phyloP scores from a whole-genome alignment of 2,888 invertebrate species.

The Apodemia duryi region DNA sequence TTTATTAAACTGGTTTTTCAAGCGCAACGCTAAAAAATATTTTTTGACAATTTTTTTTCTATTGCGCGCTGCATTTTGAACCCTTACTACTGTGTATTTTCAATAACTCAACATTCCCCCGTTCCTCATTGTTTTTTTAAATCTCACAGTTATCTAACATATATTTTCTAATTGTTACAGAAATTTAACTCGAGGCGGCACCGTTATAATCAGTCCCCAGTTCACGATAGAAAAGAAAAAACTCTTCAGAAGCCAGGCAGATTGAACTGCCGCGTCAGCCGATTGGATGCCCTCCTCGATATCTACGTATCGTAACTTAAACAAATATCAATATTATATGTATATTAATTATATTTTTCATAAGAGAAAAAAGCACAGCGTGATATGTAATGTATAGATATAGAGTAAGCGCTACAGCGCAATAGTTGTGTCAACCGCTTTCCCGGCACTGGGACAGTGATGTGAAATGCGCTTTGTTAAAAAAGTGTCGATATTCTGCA shows the following conservation, averaged over 20 bases:
- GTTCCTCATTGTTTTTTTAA: too few relatives aligned
- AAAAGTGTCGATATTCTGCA: constrained; percentile 41
- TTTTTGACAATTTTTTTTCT: too few relatives aligned
- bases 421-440: constrained; percentile 38
- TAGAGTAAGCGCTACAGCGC: constrained; percentile 60
- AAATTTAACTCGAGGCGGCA: constrained; percentile 91
- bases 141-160: constrained; percentile 19
- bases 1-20: too few relatives aligned
- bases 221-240: constrained; percentile 95
- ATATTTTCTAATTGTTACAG: constrained; percentile 64
- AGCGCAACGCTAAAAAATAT: too few relatives aligned
- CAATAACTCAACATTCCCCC: too few relatives aligned
- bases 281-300: constrained; percentile 76
- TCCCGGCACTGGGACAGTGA: constrained; percentile 36
- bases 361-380: constrained; percentile 78
- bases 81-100: too few relatives aligned
- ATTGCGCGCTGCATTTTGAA: too few relatives aligned
- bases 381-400: constrained; percentile 78
- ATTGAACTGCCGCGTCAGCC: constrained; percentile 67
- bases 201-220: constrained; percentile 92
- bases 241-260: constrained; percentile 87
- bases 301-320: constrained; percentile 76
- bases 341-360: constrained; percentile 76
- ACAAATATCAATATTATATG: constrained; percentile 78
- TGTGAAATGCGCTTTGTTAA: constrained; percentile 43